These are phyloP conservation scores for Mirza zaza DNA, from an alignment of 2,113 vertebrate species.

Conservation along the genomic window DNA sequence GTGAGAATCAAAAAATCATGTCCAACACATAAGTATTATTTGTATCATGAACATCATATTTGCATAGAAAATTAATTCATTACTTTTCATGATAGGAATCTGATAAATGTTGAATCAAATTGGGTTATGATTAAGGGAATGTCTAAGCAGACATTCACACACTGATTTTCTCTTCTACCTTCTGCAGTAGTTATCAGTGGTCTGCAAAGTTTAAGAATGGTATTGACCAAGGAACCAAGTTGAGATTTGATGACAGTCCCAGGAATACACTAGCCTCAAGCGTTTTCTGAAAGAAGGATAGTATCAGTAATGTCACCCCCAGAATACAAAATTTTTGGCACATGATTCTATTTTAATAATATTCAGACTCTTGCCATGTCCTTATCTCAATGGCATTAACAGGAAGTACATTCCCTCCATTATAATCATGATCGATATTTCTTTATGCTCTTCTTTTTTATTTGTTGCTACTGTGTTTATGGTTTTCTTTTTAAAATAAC, in stretches of 20 bases:
- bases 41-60: neutral
- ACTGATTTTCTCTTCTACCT: neutral
- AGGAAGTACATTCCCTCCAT: neutral
- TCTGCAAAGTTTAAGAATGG: neutral
- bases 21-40: neutral
- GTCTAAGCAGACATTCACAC: neutral
- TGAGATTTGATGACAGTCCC: neutral
- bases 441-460: neutral
- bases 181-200: neutral
- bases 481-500: neutral
- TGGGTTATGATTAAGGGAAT: neutral
- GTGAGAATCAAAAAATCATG: neutral
- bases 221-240: neutral
- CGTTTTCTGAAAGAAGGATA: neutral
- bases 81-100: neutral
- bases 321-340: neutral
- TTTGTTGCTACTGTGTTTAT: neutral
- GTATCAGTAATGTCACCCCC: neutral
- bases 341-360: neutral
- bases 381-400: no score
- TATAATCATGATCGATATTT: neutral
- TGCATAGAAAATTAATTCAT: neutral
- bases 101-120: neutral
- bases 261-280: neutral
- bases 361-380: neutral